Percentiles rank a stretch among this genome's conserved stretches.
These are phyloP conservation scores for Cantharis rufa DNA, from an alignment of 2,888 invertebrate species.

Conservation along the genomic window DNA sequence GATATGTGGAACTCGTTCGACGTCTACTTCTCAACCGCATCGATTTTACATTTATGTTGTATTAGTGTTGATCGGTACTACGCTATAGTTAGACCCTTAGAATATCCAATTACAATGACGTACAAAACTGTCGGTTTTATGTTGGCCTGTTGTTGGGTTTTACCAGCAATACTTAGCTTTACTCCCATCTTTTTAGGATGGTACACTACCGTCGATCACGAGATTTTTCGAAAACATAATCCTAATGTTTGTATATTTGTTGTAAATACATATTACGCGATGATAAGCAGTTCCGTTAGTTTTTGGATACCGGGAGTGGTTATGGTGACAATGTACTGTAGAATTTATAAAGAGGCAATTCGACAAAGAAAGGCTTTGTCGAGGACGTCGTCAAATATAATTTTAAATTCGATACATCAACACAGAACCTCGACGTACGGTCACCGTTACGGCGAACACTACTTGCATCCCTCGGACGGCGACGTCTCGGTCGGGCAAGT, in stretches of 20 bases:
- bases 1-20: slow-evolving; percentile 94
- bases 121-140: slow-evolving; percentile 77
- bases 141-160: slow-evolving; percentile 88
- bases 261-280: slow-evolving; percentile 84
- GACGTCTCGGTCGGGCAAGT: slow-evolving; percentile 60
- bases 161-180: slow-evolving; percentile 90
- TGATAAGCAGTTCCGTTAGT: slow-evolving; percentile 87
- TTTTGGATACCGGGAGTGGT: slow-evolving; percentile 93
- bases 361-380: slow-evolving; percentile 81
- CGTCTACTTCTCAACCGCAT: slow-evolving; percentile 91
- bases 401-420: slow-evolving; percentile 82
- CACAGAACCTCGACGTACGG: slow-evolving; percentile 67
- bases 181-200: slow-evolving; percentile 91
- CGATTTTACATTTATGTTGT: slow-evolving; percentile 91
- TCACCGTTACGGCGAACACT: slow-evolving; percentile 55
- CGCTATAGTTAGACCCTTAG: slow-evolving; percentile 88
- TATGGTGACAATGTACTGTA: slow-evolving; percentile 90
- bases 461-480: slow-evolving; percentile 65
- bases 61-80: slow-evolving; percentile 92
- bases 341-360: slow-evolving; percentile 82
- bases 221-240: slow-evolving; percentile 61
- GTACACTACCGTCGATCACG: slow-evolving; percentile 70
- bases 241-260: slow-evolving; percentile 82
- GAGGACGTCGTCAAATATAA: slow-evolving; percentile 83
- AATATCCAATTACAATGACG: slow-evolving; percentile 92